These are phyloP conservation scores for Ceriagrion tenellum DNA, from an alignment of 2,888 invertebrate genomes.

Conservation along the genomic window DNA sequence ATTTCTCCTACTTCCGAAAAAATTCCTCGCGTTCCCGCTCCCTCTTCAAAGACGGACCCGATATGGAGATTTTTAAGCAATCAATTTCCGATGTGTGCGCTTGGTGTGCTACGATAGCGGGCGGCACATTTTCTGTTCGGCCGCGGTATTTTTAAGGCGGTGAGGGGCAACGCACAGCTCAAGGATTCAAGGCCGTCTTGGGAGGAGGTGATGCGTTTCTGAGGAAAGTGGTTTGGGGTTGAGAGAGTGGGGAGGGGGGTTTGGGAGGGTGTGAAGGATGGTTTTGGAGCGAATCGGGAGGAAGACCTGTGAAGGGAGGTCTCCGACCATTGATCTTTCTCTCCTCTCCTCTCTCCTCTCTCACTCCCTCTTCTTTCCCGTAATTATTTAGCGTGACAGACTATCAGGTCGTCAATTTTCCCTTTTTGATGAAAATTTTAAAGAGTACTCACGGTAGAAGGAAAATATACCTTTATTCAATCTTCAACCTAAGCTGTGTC, in stretches of 20 bases:
- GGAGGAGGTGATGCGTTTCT: neutral
- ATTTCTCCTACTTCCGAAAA: neutral
- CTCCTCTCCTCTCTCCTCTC: too few species aligned
- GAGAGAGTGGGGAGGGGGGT: neutral
- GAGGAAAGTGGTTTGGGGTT: neutral
- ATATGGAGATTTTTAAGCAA: constrained; percentile 61
- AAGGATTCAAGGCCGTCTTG: neutral
- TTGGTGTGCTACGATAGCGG: constrained; percentile 52
- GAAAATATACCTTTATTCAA: constrained; percentile 58
- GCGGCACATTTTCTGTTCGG: constrained; percentile 35
- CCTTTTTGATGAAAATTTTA: constrained; percentile 62
- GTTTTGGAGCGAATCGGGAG: neutral
- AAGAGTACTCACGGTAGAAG: constrained; percentile 47
- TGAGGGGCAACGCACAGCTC: neutral
- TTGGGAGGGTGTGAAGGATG: neutral
- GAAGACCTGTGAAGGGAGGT: neutral
- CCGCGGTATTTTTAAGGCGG: neutral
- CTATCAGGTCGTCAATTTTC: constrained; percentile 51
- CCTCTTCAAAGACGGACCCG: constrained; percentile 20
- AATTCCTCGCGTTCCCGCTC: neutral
- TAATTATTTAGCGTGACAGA: constrained; percentile 62
- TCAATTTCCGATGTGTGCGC: constrained; percentile 51
- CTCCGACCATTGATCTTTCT: constrained; percentile 43
- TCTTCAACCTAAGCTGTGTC: constrained; percentile 23
- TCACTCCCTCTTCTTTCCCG: constrained; percentile 22